A percentile compares a stretch with the other conserved stretches of the same genome.
phyloP scores from a whole-genome alignment of 2,113 vertebrate genomes.

The Cygnus atratus region DNA sequence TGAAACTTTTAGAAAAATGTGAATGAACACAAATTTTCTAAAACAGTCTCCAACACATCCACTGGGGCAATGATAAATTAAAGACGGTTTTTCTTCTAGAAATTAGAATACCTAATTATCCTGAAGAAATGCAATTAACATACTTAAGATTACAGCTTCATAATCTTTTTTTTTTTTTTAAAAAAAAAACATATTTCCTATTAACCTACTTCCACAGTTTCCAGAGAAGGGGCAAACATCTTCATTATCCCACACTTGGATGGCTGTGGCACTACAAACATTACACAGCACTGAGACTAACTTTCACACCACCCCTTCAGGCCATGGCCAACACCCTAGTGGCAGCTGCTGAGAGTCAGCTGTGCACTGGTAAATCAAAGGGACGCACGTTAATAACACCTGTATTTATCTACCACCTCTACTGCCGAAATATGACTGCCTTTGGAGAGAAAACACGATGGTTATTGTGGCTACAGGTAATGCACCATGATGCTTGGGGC shows the following conservation, averaged over 20 bases:
- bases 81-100: background rate
- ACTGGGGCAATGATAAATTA: background rate
- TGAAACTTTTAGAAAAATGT: background rate
- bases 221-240: background rate
- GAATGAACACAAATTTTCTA: background rate
- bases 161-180: background rate
- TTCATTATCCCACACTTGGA: fast-evolving
- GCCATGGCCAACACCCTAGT: background rate
- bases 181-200: background rate
- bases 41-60: background rate
- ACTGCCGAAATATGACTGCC: background rate
- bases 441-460: background rate
- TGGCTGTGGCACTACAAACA: background rate
- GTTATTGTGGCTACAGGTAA: background rate
- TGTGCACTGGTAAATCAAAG: background rate
- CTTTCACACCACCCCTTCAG: background rate
- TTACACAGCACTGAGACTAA: background rate
- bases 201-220: conserved; percentile 50
- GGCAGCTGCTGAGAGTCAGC: background rate
- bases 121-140: conserved; percentile 25
- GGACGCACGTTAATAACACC: no score
- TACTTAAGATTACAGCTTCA: background rate
- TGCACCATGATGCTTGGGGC: background rate
- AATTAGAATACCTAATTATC: conserved; percentile 34
- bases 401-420: background rate